phyloP scores from a whole-genome alignment of 1,140 invertebrate species.

The Spodoptera litura region DNA sequence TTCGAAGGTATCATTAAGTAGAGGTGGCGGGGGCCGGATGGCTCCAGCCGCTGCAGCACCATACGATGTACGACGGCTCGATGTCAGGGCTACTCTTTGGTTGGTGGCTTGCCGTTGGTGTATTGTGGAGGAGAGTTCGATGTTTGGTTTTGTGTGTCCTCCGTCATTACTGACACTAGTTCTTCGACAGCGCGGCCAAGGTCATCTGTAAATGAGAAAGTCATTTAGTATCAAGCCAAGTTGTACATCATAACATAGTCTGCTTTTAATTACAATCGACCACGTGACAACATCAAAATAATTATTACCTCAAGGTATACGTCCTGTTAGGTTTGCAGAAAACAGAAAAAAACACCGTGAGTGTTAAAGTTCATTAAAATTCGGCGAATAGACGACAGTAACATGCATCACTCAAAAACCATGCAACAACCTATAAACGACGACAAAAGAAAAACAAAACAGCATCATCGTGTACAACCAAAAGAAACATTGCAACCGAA shows the following conservation, averaged over 20 bases:
- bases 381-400: conserved; percentile 25
- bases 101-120: conserved; percentile 65
- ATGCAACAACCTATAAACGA: conserved; percentile 50
- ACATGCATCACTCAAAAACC: conserved; percentile 47
- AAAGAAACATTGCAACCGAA: conserved; percentile 34
- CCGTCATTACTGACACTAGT: conserved; percentile 95
- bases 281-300: background rate
- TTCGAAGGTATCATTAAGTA: conserved; percentile 54
- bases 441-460: conserved; percentile 22
- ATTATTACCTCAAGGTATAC: conserved; percentile 81
- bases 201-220: conserved; percentile 88
- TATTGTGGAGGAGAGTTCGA: conserved; percentile 52
- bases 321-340: conserved; percentile 72
- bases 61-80: conserved; percentile 50
- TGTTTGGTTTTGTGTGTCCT: conserved; percentile 85
- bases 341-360: conserved; percentile 55
- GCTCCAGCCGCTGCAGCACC: conserved; percentile 57
- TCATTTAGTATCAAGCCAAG: background rate
- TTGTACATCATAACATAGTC: background rate
- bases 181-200: conserved; percentile 94
- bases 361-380: conserved; percentile 37
- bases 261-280: background rate
- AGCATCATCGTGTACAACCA: conserved; percentile 34
- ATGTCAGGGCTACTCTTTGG: conserved; percentile 60
- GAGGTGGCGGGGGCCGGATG: conserved; percentile 43